These are phyloP conservation scores for Polydesmus complanatus DNA, from an alignment of 2,888 invertebrate genomes.

Conservation along the genomic window DNA sequence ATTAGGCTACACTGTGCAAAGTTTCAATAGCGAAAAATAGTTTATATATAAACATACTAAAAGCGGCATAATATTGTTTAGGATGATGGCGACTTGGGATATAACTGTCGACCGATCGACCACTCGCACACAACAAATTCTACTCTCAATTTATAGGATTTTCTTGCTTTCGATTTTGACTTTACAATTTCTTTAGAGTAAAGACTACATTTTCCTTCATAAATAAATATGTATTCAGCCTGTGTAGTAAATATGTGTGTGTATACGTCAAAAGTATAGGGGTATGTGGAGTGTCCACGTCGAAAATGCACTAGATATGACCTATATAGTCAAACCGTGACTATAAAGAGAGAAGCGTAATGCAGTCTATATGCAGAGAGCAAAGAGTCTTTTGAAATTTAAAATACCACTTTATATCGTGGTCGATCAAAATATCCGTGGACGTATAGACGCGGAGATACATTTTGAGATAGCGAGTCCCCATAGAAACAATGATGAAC, in stretches of 20 bases:
- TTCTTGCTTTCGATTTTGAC: slow-evolving; percentile 11
- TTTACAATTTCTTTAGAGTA: slow-evolving; percentile 9
- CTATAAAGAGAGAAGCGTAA: slow-evolving; percentile 11
- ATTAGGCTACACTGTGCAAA: too few relatives aligned
- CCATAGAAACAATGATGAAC: slow-evolving; percentile 2
- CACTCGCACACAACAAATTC: background rate
- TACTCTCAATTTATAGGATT: slow-evolving; percentile 13
- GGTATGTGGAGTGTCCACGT: background rate
- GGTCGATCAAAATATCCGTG: slow-evolving; percentile 8
- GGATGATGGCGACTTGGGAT: too few relatives aligned
- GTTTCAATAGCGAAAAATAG: background rate
- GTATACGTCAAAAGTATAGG: background rate
- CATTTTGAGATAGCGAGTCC: background rate
- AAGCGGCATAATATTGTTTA: background rate
- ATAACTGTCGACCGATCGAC: background rate
- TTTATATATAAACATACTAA: background rate
- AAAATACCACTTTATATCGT: slow-evolving; percentile 14
- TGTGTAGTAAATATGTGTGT: background rate
- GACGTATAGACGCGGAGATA: background rate
- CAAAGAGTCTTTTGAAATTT: slow-evolving; percentile 13
- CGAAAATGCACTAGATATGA: slow-evolving; percentile 6
- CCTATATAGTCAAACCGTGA: background rate
- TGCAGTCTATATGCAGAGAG: slow-evolving; percentile 10
- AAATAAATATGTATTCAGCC: background rate
- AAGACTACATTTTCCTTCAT: background rate